Base-by-base conservation (phyloP, 2,888 invertebrate species). In the Hypselothyrea guttata region DNA sequence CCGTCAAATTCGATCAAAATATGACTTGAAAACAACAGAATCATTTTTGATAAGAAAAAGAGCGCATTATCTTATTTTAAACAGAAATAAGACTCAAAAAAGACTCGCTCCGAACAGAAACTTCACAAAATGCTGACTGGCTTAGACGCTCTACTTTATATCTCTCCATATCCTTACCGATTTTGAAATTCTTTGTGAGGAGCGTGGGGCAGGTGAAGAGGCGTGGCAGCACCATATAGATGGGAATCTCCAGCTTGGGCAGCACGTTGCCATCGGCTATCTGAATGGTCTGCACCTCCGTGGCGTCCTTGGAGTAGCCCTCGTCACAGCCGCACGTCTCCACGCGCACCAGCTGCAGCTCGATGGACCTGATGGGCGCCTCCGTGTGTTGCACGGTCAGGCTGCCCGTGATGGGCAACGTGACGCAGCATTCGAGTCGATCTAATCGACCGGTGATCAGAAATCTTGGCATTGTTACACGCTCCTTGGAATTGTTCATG, bases 261-360 rank as follows among this genome's bases (percentile, higher is more conserved):
- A 93, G 92, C 48, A 97, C 94, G 91, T 98, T 97, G 27, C 98
- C 98, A 87, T 96, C 97, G 0, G 96, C 97, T 64, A 98, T 95
- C 92, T 99, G 98, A 88, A 99, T 97, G 89, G 98, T 98, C 92
- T 98, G 98, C 76, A 99, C 97, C 92, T 99, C 98, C 7, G 98
- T 98, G 12, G 97, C 98, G 96, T 98, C 98, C 90, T 94, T 94
- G 1, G 97, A 88, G 90, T 95, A 97, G 9, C 97, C 98, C 89
- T 97, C 97, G 0, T 95, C 94, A 88, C 95, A 95, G 44, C 98
- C 98, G 89, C 98, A 98, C 0, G 98, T 98, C 90, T 99, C 98
- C 1, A 98, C 96, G 52, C 98, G 92, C 1, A 98, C 96, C 62
- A 99, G 91, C 90, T 98, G 98, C 65, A 99, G 90, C 90, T 99